phyloP scores from a whole-genome alignment of 1,140 invertebrate genomes.

The Teleopsis dalmanni region DNA sequence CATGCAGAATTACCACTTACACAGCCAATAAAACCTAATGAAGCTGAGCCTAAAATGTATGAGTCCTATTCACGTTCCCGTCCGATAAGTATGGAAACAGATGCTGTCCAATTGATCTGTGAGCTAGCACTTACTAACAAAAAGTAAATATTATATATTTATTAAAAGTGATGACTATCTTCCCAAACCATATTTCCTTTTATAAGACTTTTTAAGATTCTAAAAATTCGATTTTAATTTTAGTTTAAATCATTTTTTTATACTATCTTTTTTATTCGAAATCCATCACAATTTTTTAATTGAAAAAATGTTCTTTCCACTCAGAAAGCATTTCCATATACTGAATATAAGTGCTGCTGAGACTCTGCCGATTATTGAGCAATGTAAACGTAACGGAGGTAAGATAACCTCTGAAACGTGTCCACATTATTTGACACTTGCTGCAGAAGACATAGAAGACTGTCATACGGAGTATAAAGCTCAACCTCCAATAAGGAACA shows the following conservation, averaged over 20 bases:
- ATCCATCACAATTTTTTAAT: too few relatives aligned
- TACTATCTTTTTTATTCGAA: background rate
- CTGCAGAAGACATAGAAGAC: conserved; percentile 54
- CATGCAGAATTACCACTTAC: conserved; percentile 51
- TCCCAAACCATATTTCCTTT: background rate
- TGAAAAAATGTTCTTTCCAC: too few relatives aligned
- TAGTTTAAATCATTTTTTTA: background rate
- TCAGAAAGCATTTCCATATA: conserved; percentile 58
- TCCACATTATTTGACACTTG: conserved; percentile 62
- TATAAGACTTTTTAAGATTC: too few relatives aligned
- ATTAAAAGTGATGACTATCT: background rate
- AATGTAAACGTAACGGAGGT: conserved; percentile 44
- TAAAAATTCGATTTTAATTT: too few relatives aligned
- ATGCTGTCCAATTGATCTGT: conserved; percentile 55
- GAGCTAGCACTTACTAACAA: conserved; percentile 51
- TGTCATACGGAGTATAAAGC: conserved; percentile 62
- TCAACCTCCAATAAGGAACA: conserved; percentile 59
- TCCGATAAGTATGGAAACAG: conserved; percentile 58
- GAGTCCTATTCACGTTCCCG: conserved; percentile 56
- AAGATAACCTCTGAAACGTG: conserved; percentile 62
- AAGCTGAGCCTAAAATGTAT: conserved; percentile 51
- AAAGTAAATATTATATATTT: conserved; percentile 35
- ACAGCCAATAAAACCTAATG: background rate
- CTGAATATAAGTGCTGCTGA: conserved; percentile 62
- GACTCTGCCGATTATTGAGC: conserved; percentile 47